Conservation (phyloP, 2,888 invertebrate species). For the Schizaphis graminum region DNA sequence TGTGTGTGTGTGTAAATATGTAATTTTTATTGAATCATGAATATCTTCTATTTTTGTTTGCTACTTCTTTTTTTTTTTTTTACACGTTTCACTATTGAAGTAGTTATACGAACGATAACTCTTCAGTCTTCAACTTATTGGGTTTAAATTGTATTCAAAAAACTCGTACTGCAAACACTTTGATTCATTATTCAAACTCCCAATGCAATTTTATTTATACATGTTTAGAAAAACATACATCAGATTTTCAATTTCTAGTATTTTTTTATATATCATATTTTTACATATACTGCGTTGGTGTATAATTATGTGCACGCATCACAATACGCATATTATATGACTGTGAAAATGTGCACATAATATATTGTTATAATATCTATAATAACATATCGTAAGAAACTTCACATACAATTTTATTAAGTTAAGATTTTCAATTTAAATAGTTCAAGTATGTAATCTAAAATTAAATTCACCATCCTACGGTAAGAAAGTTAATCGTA, state of each 20-base stretch:
- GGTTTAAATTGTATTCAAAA: not conserved
- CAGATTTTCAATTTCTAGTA: constrained; percentile 23
- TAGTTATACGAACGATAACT: not conserved
- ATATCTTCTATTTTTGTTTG: not conserved
- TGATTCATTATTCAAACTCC: not conserved
- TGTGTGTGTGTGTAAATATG: not conserved
- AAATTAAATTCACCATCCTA: not conserved
- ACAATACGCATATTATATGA: not conserved
- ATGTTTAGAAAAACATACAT: not conserved
- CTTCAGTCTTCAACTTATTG: not conserved
- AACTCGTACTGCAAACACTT: not conserved
- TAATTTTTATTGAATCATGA: not conserved
- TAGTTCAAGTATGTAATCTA: not conserved
- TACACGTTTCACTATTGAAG: not conserved
- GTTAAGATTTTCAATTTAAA: not conserved
- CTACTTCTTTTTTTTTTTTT: not conserved
- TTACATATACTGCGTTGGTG: not conserved
- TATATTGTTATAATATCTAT: not conserved
- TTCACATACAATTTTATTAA: not conserved
- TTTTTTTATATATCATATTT: not conserved
- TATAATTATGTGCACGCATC: not conserved
- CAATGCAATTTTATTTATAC: not conserved
- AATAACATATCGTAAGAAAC: not conserved
- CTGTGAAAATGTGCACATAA: not conserved
- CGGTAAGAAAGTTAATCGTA: not conserved